Evolutionary conservation across 2,797 vertebrate genomes (phyloP).

Genomic region (Podarcis lilfordi): DNA sequence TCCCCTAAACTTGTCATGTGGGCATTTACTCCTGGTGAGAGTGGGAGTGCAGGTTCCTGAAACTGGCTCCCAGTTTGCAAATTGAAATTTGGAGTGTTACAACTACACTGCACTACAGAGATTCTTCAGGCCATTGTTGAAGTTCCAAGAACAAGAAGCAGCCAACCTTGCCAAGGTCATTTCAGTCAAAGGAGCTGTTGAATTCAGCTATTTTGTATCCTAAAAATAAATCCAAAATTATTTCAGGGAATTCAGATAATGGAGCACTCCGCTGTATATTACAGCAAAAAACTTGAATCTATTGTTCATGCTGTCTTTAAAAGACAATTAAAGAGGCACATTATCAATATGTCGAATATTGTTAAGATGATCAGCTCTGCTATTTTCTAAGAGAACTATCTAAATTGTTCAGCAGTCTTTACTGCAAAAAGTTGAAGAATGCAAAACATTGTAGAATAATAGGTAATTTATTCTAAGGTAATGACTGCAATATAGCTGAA

Average conservation of each 20-base stretch:
- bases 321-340: constrained; percentile 67
- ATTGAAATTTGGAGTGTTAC: not conserved
- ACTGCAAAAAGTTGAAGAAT: constrained; percentile 60
- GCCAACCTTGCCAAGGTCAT: not conserved
- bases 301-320: constrained; percentile 60
- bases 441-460: constrained; percentile 71
- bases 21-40: not conserved
- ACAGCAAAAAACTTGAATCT: constrained; percentile 72
- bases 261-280: constrained; percentile 66
- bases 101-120: not conserved
- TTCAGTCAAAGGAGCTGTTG: not conserved
- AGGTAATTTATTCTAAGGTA: constrained; percentile 75
- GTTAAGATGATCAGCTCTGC: constrained; percentile 65
- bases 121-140: not conserved
- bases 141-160: not conserved
- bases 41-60: too few relatives aligned
- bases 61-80: not conserved
- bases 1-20: not conserved
- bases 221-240: constrained; percentile 56
- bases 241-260: constrained; percentile 55
- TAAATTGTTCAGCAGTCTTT: constrained; percentile 67
- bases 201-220: constrained; percentile 43
- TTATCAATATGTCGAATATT: constrained; percentile 75
- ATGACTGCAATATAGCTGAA: constrained; percentile 71
- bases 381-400: constrained; percentile 61